phyloP scores from a whole-genome alignment of 1,140 invertebrate species.

The Sarcophaga peregrina region DNA sequence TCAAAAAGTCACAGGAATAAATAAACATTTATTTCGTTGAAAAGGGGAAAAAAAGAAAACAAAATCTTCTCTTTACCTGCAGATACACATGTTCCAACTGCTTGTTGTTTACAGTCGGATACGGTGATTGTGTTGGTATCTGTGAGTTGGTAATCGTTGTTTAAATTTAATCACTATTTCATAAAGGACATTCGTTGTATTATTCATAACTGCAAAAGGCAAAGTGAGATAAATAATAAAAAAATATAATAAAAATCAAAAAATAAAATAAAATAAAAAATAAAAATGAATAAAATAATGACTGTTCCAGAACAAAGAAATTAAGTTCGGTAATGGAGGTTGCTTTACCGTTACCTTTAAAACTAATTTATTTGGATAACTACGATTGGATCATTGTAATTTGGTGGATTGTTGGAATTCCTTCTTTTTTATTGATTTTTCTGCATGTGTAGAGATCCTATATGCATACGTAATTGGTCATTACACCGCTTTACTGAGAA shows the following conservation, averaged over 20 bases:
- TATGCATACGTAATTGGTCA: too few species aligned
- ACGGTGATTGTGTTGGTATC: neutral
- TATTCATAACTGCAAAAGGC: neutral
- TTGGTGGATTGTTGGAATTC: too few species aligned
- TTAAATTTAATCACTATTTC: slow-evolving; percentile 19
- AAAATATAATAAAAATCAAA: neutral
- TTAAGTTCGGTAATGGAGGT: too few species aligned
- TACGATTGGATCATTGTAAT: too few species aligned
- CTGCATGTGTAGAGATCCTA: too few species aligned
- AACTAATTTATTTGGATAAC: too few species aligned
- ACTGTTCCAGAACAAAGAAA: too few species aligned
- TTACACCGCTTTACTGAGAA: too few species aligned
- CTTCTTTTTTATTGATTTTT: too few species aligned
- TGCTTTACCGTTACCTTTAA: too few species aligned
- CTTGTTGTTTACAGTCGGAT: neutral
- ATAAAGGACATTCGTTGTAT: slow-evolving; percentile 14
- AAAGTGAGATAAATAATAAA: neutral
- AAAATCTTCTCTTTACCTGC: neutral
- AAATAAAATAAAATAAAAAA: neutral
- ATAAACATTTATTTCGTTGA: neutral
- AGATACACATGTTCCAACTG: neutral
- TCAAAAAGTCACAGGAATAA: neutral
- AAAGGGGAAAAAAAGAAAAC: neutral
- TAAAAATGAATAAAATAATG: neutral
- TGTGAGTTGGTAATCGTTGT: neutral